phyloP scores from a whole-genome alignment of 2,113 vertebrate species.

The Syngnathus floridae region DNA sequence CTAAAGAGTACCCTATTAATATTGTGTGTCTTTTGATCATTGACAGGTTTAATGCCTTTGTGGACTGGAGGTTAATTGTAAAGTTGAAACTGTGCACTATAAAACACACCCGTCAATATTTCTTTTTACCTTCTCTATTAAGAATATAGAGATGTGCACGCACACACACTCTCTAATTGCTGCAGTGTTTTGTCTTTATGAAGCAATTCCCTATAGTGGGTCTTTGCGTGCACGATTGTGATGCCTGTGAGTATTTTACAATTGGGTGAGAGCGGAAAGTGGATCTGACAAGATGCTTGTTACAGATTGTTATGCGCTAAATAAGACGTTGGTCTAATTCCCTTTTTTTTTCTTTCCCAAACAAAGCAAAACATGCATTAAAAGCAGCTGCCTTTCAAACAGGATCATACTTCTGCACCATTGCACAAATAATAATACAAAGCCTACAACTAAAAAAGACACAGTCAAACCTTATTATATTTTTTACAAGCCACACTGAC shows the following conservation, averaged over 20 bases:
- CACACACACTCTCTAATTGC: slow-evolving; percentile 42
- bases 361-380: slow-evolving; percentile 10
- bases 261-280: slow-evolving; percentile 5
- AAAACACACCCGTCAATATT: slow-evolving; percentile 50
- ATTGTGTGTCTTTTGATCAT: slow-evolving; percentile 8
- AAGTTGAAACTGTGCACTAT: slow-evolving; percentile 40
- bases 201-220: slow-evolving; percentile 35
- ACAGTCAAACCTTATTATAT: slow-evolving; percentile 22
- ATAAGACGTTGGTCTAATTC: slow-evolving; percentile 30
- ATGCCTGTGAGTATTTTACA: not conserved
- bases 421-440: slow-evolving; percentile 4
- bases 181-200: slow-evolving; percentile 42
- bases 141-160: slow-evolving; percentile 8
- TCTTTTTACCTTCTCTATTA: slow-evolving; percentile 47
- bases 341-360: not conserved
- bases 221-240: slow-evolving; percentile 1
- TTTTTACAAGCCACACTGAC: slow-evolving; percentile 5
- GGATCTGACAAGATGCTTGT: slow-evolving; percentile 32
- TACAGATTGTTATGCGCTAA: slow-evolving; percentile 16
- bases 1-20: slow-evolving; percentile 6
- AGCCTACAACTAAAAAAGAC: slow-evolving; percentile 9
- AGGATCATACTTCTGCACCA: not conserved
- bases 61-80: slow-evolving; percentile 50
- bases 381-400: not conserved
- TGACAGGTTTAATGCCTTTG: slow-evolving; percentile 13